phyloP scores from a whole-genome alignment of 2,113 vertebrate genomes.

The Diadophis punctatus region DNA sequence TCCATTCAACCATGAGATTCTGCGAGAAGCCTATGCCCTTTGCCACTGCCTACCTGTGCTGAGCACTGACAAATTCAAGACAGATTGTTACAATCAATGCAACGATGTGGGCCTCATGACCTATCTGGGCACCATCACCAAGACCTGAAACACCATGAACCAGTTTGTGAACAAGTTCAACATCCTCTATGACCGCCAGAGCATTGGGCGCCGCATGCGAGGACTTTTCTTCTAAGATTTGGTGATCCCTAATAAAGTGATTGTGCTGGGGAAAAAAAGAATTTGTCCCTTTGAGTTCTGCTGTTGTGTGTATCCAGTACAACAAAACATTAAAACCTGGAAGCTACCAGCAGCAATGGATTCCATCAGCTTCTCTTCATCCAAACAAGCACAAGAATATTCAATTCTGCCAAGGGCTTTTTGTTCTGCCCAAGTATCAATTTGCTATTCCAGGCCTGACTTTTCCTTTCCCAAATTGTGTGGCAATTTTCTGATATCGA shows the following conservation, averaged over 20 bases:
- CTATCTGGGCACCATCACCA: slow-evolving; percentile 92
- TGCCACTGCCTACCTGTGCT: slow-evolving; percentile 90
- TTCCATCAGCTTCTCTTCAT: not conserved
- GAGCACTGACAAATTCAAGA: slow-evolving; percentile 91
- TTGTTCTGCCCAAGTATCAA: not conserved
- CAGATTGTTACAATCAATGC: slow-evolving; percentile 93
- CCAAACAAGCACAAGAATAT: not conserved
- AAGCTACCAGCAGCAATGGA: not conserved
- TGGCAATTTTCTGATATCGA: not conserved
- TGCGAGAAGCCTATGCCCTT: slow-evolving; percentile 86
- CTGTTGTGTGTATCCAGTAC: not conserved
- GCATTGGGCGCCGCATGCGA: slow-evolving; percentile 90
- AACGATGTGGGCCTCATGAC: slow-evolving; percentile 94
- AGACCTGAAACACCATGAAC: slow-evolving; percentile 96
- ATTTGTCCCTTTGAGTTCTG: not conserved
- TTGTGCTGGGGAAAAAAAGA: not conserved
- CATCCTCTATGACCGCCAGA: slow-evolving; percentile 90
- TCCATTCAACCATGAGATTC: slow-evolving; percentile 90
- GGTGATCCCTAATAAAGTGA: not conserved
- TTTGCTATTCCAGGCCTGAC: not conserved
- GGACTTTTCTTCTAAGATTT: slow-evolving; percentile 83
- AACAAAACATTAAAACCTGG: not conserved
- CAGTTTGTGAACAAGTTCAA: slow-evolving; percentile 98
- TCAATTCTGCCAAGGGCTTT: not conserved
- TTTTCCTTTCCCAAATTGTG: not conserved